phyloP scores from a whole-genome alignment of 2,113 vertebrate species.

The Xyrauchen texanus region DNA sequence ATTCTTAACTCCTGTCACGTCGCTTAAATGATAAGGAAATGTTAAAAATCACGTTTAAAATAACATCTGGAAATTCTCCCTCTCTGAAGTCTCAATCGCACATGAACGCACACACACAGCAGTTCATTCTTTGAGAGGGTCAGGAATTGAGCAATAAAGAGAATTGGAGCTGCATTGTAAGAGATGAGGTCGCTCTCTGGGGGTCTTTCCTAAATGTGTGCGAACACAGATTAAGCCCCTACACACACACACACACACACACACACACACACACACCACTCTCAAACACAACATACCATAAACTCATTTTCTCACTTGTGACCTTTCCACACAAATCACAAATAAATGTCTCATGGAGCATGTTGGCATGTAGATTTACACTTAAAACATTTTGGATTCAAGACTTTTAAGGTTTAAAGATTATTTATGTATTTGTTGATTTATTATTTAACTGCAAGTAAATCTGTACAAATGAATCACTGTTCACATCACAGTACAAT shows the following conservation, averaged over 20 bases:
- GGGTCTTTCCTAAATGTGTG: slow-evolving; percentile 45
- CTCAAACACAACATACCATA: slow-evolving; percentile 1
- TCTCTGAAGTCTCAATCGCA: not conserved
- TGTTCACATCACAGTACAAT: not conserved
- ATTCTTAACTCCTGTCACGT: no score
- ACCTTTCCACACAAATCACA: slow-evolving; percentile 28
- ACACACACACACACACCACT: not conserved
- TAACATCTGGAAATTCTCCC: no score
- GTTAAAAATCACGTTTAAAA: no score
- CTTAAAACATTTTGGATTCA: slow-evolving; percentile 48
- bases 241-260: not conserved
- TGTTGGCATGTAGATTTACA: slow-evolving; percentile 22
- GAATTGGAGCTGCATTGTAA: slow-evolving; percentile 48
- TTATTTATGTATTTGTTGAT: slow-evolving; percentile 15
- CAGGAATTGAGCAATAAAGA: slow-evolving; percentile 55
- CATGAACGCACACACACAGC: slow-evolving; percentile 26
- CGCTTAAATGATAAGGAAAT: no score
- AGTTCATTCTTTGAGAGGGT: slow-evolving; percentile 43
- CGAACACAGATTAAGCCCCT: slow-evolving; percentile 51
- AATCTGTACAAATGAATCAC: not conserved
- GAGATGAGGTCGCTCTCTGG: slow-evolving; percentile 44
- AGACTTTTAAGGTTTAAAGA: slow-evolving; percentile 66
- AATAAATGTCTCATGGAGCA: slow-evolving; percentile 1
- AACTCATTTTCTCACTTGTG: slow-evolving; percentile 23
- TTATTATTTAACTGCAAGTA: not conserved